These are phyloP conservation scores for Pedionomus torquatus DNA, from an alignment of 2,113 vertebrate species.

Conservation along the genomic window DNA sequence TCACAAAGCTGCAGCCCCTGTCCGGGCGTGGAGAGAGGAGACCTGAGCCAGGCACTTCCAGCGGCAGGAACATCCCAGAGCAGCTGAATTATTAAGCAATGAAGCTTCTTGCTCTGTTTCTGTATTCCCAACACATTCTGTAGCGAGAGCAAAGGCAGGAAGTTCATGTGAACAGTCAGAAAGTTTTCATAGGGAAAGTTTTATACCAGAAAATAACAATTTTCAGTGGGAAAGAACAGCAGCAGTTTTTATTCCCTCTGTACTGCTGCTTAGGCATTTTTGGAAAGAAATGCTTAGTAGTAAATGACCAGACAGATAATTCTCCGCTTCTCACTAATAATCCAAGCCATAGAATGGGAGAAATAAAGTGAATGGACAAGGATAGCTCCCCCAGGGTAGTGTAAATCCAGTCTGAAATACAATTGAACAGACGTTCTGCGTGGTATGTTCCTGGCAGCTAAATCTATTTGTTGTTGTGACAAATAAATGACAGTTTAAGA, in stretches of 20 bases:
- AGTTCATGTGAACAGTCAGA: background rate
- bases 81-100: slow-evolving; percentile 39
- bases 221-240: background rate
- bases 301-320: slow-evolving; percentile 53
- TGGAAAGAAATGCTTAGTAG: slow-evolving; percentile 6
- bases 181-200: slow-evolving; percentile 27
- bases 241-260: slow-evolving; percentile 9
- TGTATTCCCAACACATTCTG: background rate
- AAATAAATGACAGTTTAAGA: slow-evolving; percentile 59
- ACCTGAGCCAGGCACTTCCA: background rate
- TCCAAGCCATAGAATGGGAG: background rate
- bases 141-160: background rate
- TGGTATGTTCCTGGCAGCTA: slow-evolving; percentile 31
- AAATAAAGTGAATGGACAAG: slow-evolving; percentile 54
- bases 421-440: slow-evolving; percentile 17
- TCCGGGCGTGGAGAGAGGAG: background rate
- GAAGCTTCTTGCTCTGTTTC: background rate
- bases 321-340: slow-evolving; percentile 17
- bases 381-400: background rate
- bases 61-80: background rate
- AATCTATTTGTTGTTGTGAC: slow-evolving; percentile 43
- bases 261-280: background rate
- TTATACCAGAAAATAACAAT: background rate
- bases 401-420: slow-evolving; percentile 49
- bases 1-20: background rate